Evolutionary conservation across 2,113 vertebrate species (phyloP).

Genomic region (Arothron firmamentum): DNA sequence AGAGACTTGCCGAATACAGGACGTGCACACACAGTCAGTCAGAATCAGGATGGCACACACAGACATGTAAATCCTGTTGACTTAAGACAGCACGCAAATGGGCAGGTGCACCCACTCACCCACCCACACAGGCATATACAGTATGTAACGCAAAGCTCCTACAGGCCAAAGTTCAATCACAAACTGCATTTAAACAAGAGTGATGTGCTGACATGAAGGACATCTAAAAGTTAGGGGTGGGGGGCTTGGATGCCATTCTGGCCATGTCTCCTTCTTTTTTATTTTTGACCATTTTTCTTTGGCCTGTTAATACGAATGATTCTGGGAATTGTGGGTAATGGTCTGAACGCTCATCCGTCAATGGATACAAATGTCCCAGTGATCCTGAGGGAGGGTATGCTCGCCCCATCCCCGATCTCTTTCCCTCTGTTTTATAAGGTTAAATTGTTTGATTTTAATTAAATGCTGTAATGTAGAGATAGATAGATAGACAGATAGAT

Average conservation of each 20-base stretch:
- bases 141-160: constrained; percentile 11
- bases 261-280: too few species aligned
- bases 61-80: too few species aligned
- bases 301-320: constrained; percentile 34
- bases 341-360: constrained; percentile 45
- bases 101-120: too few species aligned
- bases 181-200: not conserved
- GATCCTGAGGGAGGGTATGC: constrained; percentile 32
- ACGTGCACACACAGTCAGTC: too few species aligned
- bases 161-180: constrained; percentile 5
- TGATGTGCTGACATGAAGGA: too few species aligned
- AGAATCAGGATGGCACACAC: too few species aligned
- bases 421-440: not conserved
- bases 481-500: not conserved
- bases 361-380: constrained; percentile 11
- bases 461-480: not conserved
- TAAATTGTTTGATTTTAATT: not conserved
- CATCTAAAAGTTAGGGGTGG: too few species aligned
- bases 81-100: too few species aligned
- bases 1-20: constrained; percentile 37
- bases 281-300: not conserved
- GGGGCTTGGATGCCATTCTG: not conserved
- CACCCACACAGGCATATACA: constrained; percentile 16
- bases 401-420: not conserved
- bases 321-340: constrained; percentile 54